phyloP scores from a whole-genome alignment of 1,140 invertebrate genomes.

The Elymnias hypermnestra region DNA sequence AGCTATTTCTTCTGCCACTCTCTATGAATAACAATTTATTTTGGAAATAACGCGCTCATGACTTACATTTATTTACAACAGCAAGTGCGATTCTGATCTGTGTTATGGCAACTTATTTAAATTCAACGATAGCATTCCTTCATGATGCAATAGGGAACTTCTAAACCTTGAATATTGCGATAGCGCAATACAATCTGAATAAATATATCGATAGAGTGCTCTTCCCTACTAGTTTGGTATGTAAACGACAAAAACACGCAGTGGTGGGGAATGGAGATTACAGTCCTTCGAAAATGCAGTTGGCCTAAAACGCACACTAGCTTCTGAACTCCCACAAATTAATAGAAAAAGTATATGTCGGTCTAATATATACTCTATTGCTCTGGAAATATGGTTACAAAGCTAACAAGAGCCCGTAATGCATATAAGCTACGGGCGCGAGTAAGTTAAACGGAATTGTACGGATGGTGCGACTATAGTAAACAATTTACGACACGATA shows the following conservation, averaged over 20 bases:
- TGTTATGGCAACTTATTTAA: slow-evolving; percentile 24
- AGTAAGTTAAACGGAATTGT: slow-evolving; percentile 57
- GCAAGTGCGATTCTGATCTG: slow-evolving; percentile 15
- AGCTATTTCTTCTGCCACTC: slow-evolving; percentile 46
- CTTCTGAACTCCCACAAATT: slow-evolving; percentile 51
- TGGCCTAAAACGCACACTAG: slow-evolving; percentile 53
- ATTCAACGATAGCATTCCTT: slow-evolving; percentile 21
- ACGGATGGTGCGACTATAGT: slow-evolving; percentile 45
- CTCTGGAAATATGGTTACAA: slow-evolving; percentile 9
- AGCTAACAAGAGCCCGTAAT: slow-evolving; percentile 13
- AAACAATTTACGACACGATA: slow-evolving; percentile 61
- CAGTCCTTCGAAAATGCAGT: slow-evolving; percentile 67
- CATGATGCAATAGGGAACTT: slow-evolving; percentile 21
- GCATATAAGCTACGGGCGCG: slow-evolving; percentile 38
- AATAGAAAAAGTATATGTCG: slow-evolving; percentile 16
- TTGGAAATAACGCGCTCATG: slow-evolving; percentile 31
- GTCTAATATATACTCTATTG: slow-evolving; percentile 31
- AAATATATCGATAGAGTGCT: slow-evolving; percentile 41
- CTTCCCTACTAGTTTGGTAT: slow-evolving; percentile 58
- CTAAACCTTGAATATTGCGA: slow-evolving; percentile 19
- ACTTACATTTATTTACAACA: slow-evolving; percentile 20
- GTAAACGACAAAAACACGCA: slow-evolving; percentile 66
- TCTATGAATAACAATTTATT: slow-evolving; percentile 51
- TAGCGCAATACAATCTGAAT: slow-evolving; percentile 9
- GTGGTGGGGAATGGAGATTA: slow-evolving; percentile 57